A percentile compares a stretch with the other conserved stretches of the same genome.
Conservation (phyloP, 1,140 invertebrate species). For the Cotesia vestalis region DNA sequence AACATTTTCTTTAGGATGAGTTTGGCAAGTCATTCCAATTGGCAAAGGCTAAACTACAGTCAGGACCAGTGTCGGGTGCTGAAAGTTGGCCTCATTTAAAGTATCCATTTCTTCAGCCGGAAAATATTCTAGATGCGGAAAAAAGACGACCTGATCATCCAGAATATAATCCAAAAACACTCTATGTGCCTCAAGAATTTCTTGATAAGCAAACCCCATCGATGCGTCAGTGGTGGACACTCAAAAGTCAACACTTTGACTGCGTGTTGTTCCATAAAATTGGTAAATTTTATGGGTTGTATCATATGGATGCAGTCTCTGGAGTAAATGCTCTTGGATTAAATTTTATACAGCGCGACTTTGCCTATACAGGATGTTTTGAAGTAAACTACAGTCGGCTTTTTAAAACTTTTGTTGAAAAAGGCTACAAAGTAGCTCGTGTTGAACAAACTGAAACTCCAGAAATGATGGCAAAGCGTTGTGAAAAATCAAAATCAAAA, state of each 20-base stretch:
- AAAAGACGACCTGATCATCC: slow-evolving; percentile 74
- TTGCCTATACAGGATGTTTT: slow-evolving; percentile 96
- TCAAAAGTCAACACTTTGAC: slow-evolving; percentile 91
- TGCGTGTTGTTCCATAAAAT: slow-evolving; percentile 98
- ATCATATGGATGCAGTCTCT: slow-evolving; percentile 98
- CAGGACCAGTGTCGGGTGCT: slow-evolving; percentile 36
- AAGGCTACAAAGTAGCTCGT: slow-evolving; percentile 95
- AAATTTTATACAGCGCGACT: slow-evolving; percentile 95
- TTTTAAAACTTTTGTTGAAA: slow-evolving; percentile 86
- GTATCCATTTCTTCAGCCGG: slow-evolving; percentile 83
- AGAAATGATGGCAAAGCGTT: slow-evolving; percentile 90
- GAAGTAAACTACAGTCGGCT: slow-evolving; percentile 92
- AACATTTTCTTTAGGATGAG: slow-evolving; percentile 38
- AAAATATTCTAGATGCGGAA: slow-evolving; percentile 81
- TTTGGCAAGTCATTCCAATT: slow-evolving; percentile 37
- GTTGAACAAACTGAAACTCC: slow-evolving; percentile 99
- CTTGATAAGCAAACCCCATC: slow-evolving; percentile 82
- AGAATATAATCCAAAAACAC: slow-evolving; percentile 88
- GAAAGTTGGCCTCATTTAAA: slow-evolving; percentile 79
- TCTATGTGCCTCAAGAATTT: slow-evolving; percentile 86
- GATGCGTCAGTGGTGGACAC: slow-evolving; percentile 96
- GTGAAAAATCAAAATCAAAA: slow-evolving; percentile 70
- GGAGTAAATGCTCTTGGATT: slow-evolving; percentile 91
- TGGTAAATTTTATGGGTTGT: slow-evolving; percentile 99
- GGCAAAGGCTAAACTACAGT: slow-evolving; percentile 38